phyloP scores from a whole-genome alignment of 2,797 vertebrate species.

The Sebastes matsubarae region DNA sequence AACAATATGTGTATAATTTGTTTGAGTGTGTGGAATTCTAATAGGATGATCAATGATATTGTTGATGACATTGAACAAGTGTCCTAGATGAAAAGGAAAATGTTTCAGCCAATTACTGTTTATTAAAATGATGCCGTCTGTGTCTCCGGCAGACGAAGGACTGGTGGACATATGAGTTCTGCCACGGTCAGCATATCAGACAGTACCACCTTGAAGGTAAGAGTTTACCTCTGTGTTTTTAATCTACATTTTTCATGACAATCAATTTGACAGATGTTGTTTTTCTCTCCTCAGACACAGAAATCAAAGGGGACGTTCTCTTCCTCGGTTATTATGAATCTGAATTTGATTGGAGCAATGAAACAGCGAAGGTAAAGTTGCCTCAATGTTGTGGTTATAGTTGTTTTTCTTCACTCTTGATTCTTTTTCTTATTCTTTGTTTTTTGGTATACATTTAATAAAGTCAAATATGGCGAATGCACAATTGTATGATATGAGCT shows the following conservation, averaged over 20 bases:
- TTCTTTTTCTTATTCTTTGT: background rate
- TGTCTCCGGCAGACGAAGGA: constrained; percentile 89
- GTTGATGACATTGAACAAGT: background rate
- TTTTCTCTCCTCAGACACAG: constrained; percentile 85
- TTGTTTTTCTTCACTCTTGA: background rate
- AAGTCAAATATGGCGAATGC: background rate
- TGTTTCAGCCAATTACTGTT: background rate
- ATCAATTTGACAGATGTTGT: background rate
- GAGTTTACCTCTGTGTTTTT: background rate
- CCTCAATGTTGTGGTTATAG: background rate
- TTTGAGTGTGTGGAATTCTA: background rate
- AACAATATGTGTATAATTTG: background rate
- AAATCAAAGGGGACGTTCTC: constrained; percentile 92
- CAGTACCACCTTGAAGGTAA: constrained; percentile 97
- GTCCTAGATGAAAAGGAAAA: background rate
- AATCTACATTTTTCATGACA: background rate
- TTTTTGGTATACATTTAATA: background rate
- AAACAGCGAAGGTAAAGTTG: constrained; percentile 89
- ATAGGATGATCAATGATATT: background rate
- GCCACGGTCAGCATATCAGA: constrained; percentile 91
- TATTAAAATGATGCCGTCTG: background rate
- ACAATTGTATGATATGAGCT: background rate
- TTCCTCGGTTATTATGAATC: constrained; percentile 93
- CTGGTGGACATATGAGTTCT: constrained; percentile 99
- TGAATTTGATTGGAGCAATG: constrained; percentile 93